phyloP scores from a whole-genome alignment of 2,888 invertebrate species.

The Caenorhabditis parvicauda region DNA sequence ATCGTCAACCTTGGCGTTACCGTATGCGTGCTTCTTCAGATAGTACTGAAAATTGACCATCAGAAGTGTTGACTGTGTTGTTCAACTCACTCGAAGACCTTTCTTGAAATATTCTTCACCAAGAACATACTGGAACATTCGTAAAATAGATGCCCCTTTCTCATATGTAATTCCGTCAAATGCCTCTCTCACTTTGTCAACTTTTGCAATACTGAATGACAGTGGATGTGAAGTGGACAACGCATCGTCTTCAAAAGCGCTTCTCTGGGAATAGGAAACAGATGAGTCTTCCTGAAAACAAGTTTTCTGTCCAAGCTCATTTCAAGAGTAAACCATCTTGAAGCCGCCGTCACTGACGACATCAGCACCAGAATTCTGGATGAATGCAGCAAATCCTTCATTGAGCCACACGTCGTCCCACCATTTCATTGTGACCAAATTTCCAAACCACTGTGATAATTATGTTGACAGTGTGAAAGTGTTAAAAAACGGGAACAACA shows the following conservation, averaged over 20 bases:
- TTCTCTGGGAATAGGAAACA: conserved; percentile 31
- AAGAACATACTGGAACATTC: conserved; percentile 48
- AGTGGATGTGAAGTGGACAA: conserved; percentile 81
- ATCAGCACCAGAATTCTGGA: conserved; percentile 52
- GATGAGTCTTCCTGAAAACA: conserved; percentile 47
- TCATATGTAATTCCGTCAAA: conserved; percentile 85
- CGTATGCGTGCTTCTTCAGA: conserved; percentile 72
- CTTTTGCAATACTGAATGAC: conserved; percentile 78
- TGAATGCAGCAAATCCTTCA: conserved; percentile 53
- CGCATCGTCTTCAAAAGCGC: conserved; percentile 70
- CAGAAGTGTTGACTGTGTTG: conserved; percentile 69
- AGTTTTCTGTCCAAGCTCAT: not conserved
- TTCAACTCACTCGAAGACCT: conserved; percentile 37
- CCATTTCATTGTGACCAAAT: conserved; percentile 64
- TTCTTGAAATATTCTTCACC: conserved; percentile 42
- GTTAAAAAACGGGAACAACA: conserved; percentile 61
- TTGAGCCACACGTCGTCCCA: conserved; percentile 64
- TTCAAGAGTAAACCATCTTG: not conserved
- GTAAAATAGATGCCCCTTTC: conserved; percentile 69
- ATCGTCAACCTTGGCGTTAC: conserved; percentile 77
- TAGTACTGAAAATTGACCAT: too few species aligned
- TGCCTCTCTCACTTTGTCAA: conserved; percentile 82
- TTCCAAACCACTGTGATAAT: conserved; percentile 65
- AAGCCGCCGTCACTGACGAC: conserved; percentile 32
- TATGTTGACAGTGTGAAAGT: conserved; percentile 74